phyloP scores from a whole-genome alignment of 2,113 vertebrate species.

The Saguinus imperator region DNA sequence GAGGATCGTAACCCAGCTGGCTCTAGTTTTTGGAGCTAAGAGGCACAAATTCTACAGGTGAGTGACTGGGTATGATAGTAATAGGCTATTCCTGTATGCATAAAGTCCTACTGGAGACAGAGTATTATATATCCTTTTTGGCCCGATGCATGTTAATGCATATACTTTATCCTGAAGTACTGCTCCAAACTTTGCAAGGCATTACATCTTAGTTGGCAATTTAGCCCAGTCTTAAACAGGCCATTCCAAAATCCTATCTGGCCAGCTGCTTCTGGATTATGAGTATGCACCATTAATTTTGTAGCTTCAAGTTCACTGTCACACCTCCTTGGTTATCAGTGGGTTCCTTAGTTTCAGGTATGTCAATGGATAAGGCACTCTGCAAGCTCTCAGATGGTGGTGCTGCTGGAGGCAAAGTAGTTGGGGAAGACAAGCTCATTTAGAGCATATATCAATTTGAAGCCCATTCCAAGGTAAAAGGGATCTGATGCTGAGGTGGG shows the following conservation, averaged over 20 bases:
- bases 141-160: not conserved
- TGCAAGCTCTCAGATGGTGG: not conserved
- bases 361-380: not conserved
- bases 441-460: not conserved
- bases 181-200: not conserved
- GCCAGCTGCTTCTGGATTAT: conserved; percentile 4
- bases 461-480: not conserved
- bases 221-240: not conserved
- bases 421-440: not conserved
- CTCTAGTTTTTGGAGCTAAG: not conserved
- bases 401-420: not conserved
- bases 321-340: not conserved
- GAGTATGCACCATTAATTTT: not conserved
- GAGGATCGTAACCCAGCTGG: not conserved
- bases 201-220: not conserved
- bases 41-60: not conserved
- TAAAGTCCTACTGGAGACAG: not conserved
- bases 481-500: not conserved
- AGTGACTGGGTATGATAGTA: not conserved
- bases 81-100: not conserved
- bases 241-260: not conserved
- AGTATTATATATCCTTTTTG: not conserved
- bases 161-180: not conserved
- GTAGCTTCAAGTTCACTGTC: not conserved
- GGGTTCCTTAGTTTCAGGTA: not conserved